Conservation (phyloP, 2,888 invertebrate genomes). For the Drosophila stalkeri region DNA sequence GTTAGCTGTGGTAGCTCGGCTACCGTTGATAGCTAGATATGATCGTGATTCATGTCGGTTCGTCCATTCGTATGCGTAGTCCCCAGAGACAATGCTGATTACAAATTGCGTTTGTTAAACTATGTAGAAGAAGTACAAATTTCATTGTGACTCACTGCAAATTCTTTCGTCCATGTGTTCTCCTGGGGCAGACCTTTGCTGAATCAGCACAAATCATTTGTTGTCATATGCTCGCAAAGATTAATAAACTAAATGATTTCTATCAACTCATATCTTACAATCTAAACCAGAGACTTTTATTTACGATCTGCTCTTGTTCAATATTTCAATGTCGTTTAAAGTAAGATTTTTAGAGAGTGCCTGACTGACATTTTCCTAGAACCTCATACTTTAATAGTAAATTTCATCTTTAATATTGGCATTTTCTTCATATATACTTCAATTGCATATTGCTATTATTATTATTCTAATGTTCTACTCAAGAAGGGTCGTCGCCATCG, state of each 20-base stretch:
- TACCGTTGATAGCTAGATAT: conserved; percentile 39
- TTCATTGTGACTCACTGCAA: conserved; percentile 33
- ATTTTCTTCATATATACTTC: no score
- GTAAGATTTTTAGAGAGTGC: neutral
- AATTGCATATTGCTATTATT: no score
- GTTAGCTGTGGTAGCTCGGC: neutral
- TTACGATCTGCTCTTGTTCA: neutral
- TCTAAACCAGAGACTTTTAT: neutral
- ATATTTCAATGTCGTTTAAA: neutral
- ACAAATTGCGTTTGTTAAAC: neutral
- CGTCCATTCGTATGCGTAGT: conserved; percentile 4
- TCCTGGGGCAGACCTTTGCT: conserved; percentile 6
- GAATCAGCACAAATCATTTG: conserved; percentile 1
- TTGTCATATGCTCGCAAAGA: neutral
- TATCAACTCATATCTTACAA: neutral
- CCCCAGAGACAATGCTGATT: conserved; percentile 29
- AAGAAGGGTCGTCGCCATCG: no score
- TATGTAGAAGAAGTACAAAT: neutral
- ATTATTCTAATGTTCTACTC: no score
- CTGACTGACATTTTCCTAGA: neutral
- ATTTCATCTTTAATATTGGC: no score
- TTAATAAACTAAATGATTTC: neutral
- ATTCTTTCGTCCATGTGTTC: neutral
- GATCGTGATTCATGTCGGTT: conserved; percentile 40
- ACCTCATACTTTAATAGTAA: neutral